These are phyloP conservation scores for Pagrus major DNA, from an alignment of 2,113 vertebrate genomes.

Conservation along the genomic window DNA sequence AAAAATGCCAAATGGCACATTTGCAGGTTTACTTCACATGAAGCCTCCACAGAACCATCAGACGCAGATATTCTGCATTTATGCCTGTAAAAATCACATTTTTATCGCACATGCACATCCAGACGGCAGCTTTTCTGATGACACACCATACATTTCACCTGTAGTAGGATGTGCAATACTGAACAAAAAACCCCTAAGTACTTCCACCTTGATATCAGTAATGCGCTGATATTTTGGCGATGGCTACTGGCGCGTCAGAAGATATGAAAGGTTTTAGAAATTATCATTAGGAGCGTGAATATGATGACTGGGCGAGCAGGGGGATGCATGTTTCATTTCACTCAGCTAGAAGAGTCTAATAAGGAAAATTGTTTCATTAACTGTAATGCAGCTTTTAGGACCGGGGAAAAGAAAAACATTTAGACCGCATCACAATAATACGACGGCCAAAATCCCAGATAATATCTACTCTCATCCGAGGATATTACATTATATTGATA, in stretches of 20 bases:
- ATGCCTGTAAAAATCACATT: neutral
- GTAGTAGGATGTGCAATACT: neutral
- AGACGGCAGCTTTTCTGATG: neutral
- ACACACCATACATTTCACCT: neutral
- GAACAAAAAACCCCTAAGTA: neutral
- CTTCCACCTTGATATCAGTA: slow-evolving; percentile 10
- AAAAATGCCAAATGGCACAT: neutral
- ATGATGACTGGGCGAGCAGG: slow-evolving; percentile 27
- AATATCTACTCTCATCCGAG: slow-evolving; percentile 62
- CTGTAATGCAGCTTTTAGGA: slow-evolving; percentile 41
- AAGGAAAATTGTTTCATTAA: slow-evolving; percentile 46
- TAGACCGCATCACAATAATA: slow-evolving; percentile 42
- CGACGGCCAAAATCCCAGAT: slow-evolving; percentile 40
- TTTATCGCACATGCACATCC: neutral
- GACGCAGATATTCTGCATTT: neutral
- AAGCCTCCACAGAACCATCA: neutral
- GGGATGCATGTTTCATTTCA: slow-evolving; percentile 41
- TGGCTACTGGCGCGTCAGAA: slow-evolving; percentile 24
- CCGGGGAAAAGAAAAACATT: slow-evolving; percentile 44
- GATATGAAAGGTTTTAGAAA: slow-evolving; percentile 38
- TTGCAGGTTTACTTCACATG: neutral
- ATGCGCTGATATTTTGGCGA: slow-evolving; percentile 20
- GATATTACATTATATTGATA: slow-evolving; percentile 32
- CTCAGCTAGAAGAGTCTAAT: slow-evolving; percentile 44
- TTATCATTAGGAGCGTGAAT: slow-evolving; percentile 37